Conservation (phyloP, 2,113 vertebrate genomes). For the Podarcis raffonei region DNA sequence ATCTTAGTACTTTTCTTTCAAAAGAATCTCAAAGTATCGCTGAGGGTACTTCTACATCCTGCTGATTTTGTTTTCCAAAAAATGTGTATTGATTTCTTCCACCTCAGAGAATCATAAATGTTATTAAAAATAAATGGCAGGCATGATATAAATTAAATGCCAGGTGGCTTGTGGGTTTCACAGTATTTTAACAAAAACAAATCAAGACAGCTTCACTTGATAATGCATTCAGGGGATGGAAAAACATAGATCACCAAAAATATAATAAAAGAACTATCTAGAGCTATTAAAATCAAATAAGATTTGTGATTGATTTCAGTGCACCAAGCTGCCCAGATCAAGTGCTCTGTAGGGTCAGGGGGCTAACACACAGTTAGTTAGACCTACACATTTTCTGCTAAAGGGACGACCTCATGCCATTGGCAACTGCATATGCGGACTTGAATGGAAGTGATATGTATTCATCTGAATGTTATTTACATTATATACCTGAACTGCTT, state of each 20-base stretch:
- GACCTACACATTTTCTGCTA: not conserved
- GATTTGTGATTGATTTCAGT: not conserved
- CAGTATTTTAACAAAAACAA: constrained; percentile 59
- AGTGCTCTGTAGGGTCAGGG: not conserved
- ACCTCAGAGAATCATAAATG: constrained; percentile 73
- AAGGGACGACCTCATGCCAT: not conserved
- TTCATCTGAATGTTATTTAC: not conserved
- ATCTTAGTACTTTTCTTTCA: constrained; percentile 35
- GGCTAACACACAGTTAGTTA: not conserved
- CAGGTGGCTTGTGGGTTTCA: constrained; percentile 70
- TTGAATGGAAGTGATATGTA: not conserved
- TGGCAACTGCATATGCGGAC: too few species aligned
- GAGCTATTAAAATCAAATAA: constrained; percentile 35
- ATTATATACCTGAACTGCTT: not conserved
- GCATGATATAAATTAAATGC: constrained; percentile 75
- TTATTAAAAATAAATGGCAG: constrained; percentile 78
- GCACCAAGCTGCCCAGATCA: not conserved
- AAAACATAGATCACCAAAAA: constrained; percentile 46
- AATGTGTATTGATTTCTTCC: constrained; percentile 70
- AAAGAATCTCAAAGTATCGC: constrained; percentile 65
- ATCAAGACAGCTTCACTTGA: constrained; percentile 58
- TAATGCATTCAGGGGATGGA: constrained; percentile 56
- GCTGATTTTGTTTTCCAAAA: constrained; percentile 76
- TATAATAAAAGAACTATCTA: constrained; percentile 23
- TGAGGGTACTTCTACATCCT: constrained; percentile 72